These are phyloP conservation scores for Pyralis farinalis DNA, from an alignment of 2,888 invertebrate genomes.

Conservation along the genomic window DNA sequence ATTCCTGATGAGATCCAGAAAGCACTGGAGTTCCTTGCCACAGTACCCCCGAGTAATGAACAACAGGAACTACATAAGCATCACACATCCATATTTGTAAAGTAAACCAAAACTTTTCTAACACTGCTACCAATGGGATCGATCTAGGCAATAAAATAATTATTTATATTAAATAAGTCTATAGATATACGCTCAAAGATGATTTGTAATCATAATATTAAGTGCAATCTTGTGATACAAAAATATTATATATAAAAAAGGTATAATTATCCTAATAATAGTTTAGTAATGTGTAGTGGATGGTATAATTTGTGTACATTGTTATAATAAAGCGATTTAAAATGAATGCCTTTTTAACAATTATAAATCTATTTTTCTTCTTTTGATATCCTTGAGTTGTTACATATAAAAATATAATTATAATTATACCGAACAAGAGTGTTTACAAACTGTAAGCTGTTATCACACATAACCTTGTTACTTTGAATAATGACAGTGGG, in stretches of 20 bases:
- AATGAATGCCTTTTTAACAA: no score
- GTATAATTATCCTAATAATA: background rate
- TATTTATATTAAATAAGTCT: background rate
- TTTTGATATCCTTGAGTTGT: no score
- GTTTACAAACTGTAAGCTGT: conserved; percentile 1
- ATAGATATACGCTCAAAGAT: conserved; percentile 2
- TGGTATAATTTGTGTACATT: background rate
- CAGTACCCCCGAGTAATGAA: conserved; percentile 74
- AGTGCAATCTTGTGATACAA: conserved; percentile 1
- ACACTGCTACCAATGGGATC: background rate
- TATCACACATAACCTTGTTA: conserved; percentile 7
- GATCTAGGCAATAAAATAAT: background rate
- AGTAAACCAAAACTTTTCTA: background rate
- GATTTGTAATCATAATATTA: background rate
- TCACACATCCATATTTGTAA: conserved; percentile 11
- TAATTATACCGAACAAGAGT: background rate
- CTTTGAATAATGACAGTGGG: conserved; percentile 9
- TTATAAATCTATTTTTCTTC: conserved; percentile 1
- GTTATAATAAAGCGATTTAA: background rate
- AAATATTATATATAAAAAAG: background rate
- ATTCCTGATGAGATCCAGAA: conserved; percentile 85
- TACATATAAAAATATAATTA: conserved; percentile 2
- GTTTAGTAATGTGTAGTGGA: background rate
- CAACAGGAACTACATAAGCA: conserved; percentile 37
- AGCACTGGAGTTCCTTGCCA: conserved; percentile 83